These are phyloP conservation scores for Callyntrura sp. DNA, from an alignment of 2,888 invertebrate genomes.

Conservation along the genomic window DNA sequence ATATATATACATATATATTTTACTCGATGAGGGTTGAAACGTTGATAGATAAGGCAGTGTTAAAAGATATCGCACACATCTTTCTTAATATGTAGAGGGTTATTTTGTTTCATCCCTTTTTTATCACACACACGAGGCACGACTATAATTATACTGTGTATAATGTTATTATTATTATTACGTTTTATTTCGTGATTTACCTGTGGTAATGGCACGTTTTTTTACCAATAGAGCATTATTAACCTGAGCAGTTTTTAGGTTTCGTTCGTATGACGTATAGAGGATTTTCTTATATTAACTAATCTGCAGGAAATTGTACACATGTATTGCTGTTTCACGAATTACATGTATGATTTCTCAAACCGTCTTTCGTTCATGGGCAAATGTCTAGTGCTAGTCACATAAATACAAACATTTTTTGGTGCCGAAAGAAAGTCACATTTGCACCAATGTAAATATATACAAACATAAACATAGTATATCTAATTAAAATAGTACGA, in stretches of 20 bases:
- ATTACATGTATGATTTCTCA: conserved; percentile 11
- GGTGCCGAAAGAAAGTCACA: conserved; percentile 17
- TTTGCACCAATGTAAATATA: conserved; percentile 8
- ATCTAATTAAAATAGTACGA: too few relatives aligned
- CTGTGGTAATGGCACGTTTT: background rate
- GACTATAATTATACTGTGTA: background rate
- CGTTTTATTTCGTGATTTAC: background rate
- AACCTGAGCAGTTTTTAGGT: background rate
- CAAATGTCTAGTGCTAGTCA: conserved; percentile 56
- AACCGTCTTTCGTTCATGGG: conserved; percentile 27
- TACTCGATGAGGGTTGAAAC: background rate
- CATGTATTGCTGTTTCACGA: background rate
- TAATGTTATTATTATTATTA: background rate
- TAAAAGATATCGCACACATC: conserved; percentile 9
- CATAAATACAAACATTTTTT: conserved; percentile 43
- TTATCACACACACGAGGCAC: background rate
- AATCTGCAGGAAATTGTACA: background rate
- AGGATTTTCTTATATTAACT: background rate
- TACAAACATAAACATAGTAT: too few relatives aligned
- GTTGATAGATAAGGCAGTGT: background rate
- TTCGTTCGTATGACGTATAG: too few relatives aligned
- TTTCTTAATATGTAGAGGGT: background rate
- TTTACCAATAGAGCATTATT: background rate
- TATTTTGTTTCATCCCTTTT: background rate
- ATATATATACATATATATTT: too few relatives aligned